Evolutionary conservation across 2,888 invertebrate species (phyloP).

Genomic region (Pollenia griseotomentosa): DNA sequence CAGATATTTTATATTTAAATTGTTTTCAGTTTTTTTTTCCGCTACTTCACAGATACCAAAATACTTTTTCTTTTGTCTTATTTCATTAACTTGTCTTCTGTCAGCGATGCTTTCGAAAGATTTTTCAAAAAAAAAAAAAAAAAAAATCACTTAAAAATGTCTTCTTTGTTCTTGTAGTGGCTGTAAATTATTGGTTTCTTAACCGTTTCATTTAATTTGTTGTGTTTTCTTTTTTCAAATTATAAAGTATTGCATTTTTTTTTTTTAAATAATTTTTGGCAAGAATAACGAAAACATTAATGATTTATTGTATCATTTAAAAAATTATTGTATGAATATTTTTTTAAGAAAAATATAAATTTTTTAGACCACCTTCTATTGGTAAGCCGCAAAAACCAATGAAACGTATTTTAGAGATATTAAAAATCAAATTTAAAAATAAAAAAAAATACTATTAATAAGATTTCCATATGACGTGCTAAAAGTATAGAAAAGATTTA

Average conservation of each 20-base stretch:
- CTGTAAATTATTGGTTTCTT: constrained; percentile 55
- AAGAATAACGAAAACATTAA: neutral
- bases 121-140: constrained; percentile 1
- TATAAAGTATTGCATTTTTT: constrained; percentile 5
- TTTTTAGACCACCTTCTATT: constrained; percentile 36
- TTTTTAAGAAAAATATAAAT: neutral
- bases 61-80: constrained; percentile 14
- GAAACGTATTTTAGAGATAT: constrained; percentile 35
- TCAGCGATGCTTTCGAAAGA: neutral
- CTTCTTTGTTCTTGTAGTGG: constrained; percentile 35
- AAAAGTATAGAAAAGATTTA: neutral
- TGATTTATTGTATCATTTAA: constrained; percentile 8
- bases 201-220: constrained; percentile 42
- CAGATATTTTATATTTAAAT: constrained; percentile 63
- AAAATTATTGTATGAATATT: neutral
- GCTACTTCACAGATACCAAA: constrained; percentile 2
- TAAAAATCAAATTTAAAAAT: constrained; percentile 15
- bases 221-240: neutral
- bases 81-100: neutral
- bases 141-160: constrained; percentile 31
- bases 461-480: too few species aligned
- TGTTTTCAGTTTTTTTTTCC: neutral
- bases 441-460: too few species aligned
- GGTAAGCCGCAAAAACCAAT: constrained; percentile 64
- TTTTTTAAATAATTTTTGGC: constrained; percentile 44